Base-by-base conservation (phyloP, 2,888 invertebrate genomes). In the Leucoptera coffeella region DNA sequence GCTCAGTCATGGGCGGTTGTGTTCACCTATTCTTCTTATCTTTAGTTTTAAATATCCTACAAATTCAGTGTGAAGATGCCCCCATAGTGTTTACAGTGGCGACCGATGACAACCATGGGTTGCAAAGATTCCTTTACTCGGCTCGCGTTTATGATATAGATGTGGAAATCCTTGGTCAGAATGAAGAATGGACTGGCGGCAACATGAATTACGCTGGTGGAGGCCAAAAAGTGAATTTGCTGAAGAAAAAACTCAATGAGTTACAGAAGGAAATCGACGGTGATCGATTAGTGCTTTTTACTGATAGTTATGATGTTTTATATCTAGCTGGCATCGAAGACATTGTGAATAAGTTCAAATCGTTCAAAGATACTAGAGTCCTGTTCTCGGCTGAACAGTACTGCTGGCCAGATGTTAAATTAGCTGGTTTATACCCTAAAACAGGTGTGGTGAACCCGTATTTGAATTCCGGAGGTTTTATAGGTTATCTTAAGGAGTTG, bases 21-120 rank as follows among this genome's bases (percentile, higher is more conserved):
- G n/a, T n/a, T n/a, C n/a, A n/a, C n/a, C n/a, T n/a, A n/a, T n/a
- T n/a, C n/a, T n/a, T n/a, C n/a, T n/a, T n/a, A n/a, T n/a, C n/a
- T n/a, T n/a, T n/a, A n/a, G n/a, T n/a, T n/a, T n/a, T n/a, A n/a
- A n/a, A n/a, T n/a, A n/a, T n/a, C n/a, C n/a, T n/a, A n/a, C n/a
- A n/a, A n/a, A n/a, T n/a, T n/a, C n/a, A n/a, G n/a, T n/a, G n/a
- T n/a, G n/a, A n/a, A n/a, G n/a, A n/a, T n/a, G n/a, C n/a, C n/a
- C n/a, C n/a, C n/a, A 57, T 82, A 35, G 82, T 93, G 10, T 71
- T 90, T 32, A 95, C 96, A 2, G 92, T 99, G 22, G 97, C 95
- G 14, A 91, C 94, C 4, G 85, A 93, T 39, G 77, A 81, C 39
- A 97, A 88, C n/a, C 94, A 97, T 76, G 97, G 96, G 1, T 84